phyloP scores from a whole-genome alignment of 1,140 invertebrate species.

The Aricia agestis region DNA sequence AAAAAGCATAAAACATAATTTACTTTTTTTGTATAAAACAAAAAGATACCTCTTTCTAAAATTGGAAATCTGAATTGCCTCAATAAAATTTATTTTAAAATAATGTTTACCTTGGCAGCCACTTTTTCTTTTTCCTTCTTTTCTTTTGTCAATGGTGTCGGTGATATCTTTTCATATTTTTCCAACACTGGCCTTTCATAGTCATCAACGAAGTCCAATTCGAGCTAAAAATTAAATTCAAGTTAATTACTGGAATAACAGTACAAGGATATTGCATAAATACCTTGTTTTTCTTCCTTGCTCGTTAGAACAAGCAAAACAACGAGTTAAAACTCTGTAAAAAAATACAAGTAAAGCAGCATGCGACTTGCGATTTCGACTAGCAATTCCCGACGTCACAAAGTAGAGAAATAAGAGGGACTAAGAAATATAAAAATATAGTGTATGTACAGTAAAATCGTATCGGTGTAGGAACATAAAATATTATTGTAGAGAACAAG shows the following conservation, averaged over 20 bases:
- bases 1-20: too few relatives aligned
- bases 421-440: conserved; percentile 17
- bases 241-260: conserved; percentile 14
- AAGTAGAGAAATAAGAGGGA: conserved; percentile 19
- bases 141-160: conserved; percentile 57
- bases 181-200: conserved; percentile 83
- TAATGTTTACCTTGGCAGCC: conserved; percentile 40
- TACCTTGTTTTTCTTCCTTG: conserved; percentile 8
- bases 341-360: conserved; percentile 41
- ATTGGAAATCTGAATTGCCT: too few relatives aligned
- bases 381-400: conserved; percentile 25
- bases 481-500: conserved; percentile 17
- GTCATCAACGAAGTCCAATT: conserved; percentile 76
- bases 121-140: conserved; percentile 65
- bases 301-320: not conserved
- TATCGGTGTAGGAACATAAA: conserved; percentile 28
- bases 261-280: not conserved
- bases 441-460: conserved; percentile 27
- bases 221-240: conserved; percentile 42
- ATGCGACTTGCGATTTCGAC: conserved; percentile 52
- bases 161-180: conserved; percentile 78
- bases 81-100: too few relatives aligned
- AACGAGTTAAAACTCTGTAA: conserved; percentile 31
- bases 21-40: too few relatives aligned
- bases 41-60: too few relatives aligned